Evolutionary conservation across 2,888 invertebrate genomes (phyloP).

Genomic region (Cheilosia scutellata): DNA sequence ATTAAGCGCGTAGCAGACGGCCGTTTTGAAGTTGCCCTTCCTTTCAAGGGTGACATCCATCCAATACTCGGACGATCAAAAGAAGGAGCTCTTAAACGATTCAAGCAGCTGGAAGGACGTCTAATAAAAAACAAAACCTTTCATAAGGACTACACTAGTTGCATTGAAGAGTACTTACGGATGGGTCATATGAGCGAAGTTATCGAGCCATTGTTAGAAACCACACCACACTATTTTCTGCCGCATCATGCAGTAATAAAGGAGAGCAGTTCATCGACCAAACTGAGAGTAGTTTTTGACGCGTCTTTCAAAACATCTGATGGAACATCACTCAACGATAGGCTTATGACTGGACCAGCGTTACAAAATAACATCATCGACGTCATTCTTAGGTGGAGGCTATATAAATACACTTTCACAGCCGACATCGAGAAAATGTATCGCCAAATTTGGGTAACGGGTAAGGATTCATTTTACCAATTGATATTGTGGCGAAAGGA

Average conservation of each 20-base stretch:
- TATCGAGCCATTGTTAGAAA: not conserved
- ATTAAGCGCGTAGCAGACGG: no score
- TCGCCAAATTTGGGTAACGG: not conserved
- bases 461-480: not conserved
- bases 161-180: constrained; percentile 20
- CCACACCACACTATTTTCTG: constrained; percentile 3
- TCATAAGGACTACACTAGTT: constrained; percentile 1
- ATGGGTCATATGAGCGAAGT: constrained; percentile 35
- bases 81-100: constrained; percentile 23
- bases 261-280: constrained; percentile 42
- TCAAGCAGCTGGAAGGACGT: constrained; percentile 11
- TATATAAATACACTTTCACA: constrained; percentile 73
- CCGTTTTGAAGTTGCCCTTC: no score
- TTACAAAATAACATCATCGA: constrained; percentile 3
- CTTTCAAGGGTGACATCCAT: not conserved
- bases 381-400: constrained; percentile 13
- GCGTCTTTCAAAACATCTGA: constrained; percentile 47
- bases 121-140: not conserved
- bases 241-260: constrained; percentile 36
- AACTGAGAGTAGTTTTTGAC: constrained; percentile 57
- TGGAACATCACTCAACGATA: constrained; percentile 73
- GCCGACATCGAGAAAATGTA: constrained; percentile 66
- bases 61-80: constrained; percentile 31
- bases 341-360: constrained; percentile 55
- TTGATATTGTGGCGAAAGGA: constrained; percentile 9